Conservation (phyloP, 2,113 vertebrate genomes). For the Hyperopisus bebe region DNA sequence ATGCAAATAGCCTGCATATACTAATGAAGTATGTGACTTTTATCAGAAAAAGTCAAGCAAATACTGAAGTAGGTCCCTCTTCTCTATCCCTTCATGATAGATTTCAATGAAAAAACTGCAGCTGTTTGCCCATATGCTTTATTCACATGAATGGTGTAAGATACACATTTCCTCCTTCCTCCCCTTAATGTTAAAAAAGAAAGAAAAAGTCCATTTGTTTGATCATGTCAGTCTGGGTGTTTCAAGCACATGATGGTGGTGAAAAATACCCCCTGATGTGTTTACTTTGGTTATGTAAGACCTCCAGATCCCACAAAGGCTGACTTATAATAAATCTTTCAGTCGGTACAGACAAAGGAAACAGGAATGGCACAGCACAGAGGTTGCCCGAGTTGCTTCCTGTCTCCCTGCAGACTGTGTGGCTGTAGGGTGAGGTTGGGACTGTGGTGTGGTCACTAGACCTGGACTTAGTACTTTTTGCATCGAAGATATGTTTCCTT, state of each 20-base stretch:
- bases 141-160: not conserved
- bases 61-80: not conserved
- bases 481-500: not conserved
- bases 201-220: not conserved
- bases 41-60: not conserved
- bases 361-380: not conserved
- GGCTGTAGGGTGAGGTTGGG: slow-evolving; percentile 6
- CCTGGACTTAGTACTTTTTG: slow-evolving; percentile 7
- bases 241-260: not conserved
- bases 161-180: not conserved
- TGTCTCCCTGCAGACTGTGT: not conserved
- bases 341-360: not conserved
- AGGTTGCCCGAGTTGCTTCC: not conserved
- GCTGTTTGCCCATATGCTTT: not conserved
- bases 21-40: not conserved
- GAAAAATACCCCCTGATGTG: not conserved
- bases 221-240: slow-evolving; percentile 1
- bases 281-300: not conserved
- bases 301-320: not conserved
- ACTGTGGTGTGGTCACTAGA: slow-evolving; percentile 18
- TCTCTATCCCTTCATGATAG: not conserved
- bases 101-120: not conserved
- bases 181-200: not conserved
- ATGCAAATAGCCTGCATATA: not conserved
- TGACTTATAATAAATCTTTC: not conserved